Evolutionary conservation across 2,888 invertebrate genomes (phyloP), one percentile per base, ranked within the genome.

Genomic region (Amphipoea lucens): DNA sequence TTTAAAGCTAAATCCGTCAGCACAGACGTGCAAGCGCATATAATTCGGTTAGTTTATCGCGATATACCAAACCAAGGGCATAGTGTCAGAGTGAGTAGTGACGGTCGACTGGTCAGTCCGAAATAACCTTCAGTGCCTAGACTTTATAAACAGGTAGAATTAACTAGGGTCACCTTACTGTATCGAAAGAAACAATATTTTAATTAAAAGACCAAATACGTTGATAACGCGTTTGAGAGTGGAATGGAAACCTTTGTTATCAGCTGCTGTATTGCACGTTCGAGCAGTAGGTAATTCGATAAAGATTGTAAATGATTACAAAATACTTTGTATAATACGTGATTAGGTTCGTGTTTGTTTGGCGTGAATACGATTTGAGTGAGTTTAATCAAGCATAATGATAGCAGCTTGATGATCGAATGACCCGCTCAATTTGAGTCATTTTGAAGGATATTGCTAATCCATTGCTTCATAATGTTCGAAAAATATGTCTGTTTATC

Each of bases 81-180:
- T 72, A 79, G 45, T 86, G 87, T 83, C 88, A 86, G 75, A 73
- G 74, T 78, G 78, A 73, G 76, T 75, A 74, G 76, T 78, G 79
- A 45, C 77, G 82, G 74, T 80, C 78, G 73, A 78, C 66, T 80
- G 68, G 54, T 68, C 69, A 82, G 82, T 73, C 76, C 74, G 74
- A 70, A 87, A 87, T 84, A 87, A 88, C 87, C 81, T 88, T 84
- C 73, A 68, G 11, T 63, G 70, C 79, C 82, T 88, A 85, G 81
- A 84, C 86, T 80, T 79, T 29, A 75, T 72, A 83, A 86, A 81
- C 87, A 88, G 87, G 88, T 87, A 87, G 75, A 89, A 81, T 81
- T 82, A 77, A 80, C n/a, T 85, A 70, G 88, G 87, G 90, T 89
- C 86, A 89, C 89, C 90, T 89, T 87, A 75, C 67, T 78, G 85